Evolutionary conservation across 2,113 vertebrate genomes (phyloP).

Genomic region (Cheilinus undulatus): DNA sequence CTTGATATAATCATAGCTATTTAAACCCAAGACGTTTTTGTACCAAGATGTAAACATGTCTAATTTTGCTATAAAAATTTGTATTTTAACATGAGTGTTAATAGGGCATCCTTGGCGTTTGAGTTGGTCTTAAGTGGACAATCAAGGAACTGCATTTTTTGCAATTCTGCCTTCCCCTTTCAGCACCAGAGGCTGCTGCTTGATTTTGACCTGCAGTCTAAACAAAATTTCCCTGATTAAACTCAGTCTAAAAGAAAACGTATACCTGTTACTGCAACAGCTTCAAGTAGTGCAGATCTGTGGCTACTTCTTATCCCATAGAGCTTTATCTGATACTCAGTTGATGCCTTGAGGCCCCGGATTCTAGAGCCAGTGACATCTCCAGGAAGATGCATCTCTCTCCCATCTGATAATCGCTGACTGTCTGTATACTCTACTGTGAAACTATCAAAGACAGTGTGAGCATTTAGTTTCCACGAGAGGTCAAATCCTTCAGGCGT

Average conservation of each 20-base stretch:
- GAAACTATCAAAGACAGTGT: conserved; percentile 63
- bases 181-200: too few species aligned
- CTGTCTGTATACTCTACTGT: conserved; percentile 70
- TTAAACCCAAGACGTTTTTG: too few species aligned
- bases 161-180: too few species aligned
- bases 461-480: conserved; percentile 62
- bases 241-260: conserved; percentile 46
- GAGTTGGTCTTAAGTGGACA: too few species aligned
- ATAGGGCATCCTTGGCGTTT: too few species aligned
- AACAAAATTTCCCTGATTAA: conserved; percentile 10
- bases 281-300: conserved; percentile 73
- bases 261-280: conserved; percentile 82
- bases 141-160: too few species aligned
- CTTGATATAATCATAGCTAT: too few species aligned
- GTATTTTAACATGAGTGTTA: too few species aligned
- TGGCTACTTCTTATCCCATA: conserved; percentile 74
- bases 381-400: conserved; percentile 68
- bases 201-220: not conserved
- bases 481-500: conserved; percentile 74
- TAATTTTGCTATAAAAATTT: too few species aligned
- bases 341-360: conserved; percentile 70
- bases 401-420: conserved; percentile 51
- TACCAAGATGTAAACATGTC: too few species aligned
- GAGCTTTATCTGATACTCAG: conserved; percentile 79
- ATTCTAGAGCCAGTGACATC: conserved; percentile 69